A percentile compares a stretch with the other conserved stretches of the same genome.
Conservation (phyloP, 1,140 invertebrate species). For the Batillaria attramentaria region DNA sequence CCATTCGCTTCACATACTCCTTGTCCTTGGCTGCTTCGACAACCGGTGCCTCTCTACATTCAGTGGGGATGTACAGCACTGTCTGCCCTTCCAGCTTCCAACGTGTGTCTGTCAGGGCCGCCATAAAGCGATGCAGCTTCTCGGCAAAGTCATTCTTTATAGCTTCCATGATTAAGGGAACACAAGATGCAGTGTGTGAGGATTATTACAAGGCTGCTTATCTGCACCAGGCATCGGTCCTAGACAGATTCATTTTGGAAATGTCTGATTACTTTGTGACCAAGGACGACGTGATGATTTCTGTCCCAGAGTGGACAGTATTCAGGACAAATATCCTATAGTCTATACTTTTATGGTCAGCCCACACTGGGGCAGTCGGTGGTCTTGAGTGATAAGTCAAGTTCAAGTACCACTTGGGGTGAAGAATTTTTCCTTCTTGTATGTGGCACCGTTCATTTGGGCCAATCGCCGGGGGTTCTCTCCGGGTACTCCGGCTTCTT, state of each 20-base stretch:
- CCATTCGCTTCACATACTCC: constrained; percentile 84
- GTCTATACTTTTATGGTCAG: too few relatives aligned
- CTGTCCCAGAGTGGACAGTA: not conserved
- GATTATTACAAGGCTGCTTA: not conserved
- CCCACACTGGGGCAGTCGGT: too few relatives aligned
- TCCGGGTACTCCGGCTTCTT: too few relatives aligned
- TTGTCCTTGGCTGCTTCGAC: constrained; percentile 79
- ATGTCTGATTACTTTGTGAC: not conserved
- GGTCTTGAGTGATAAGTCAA: too few relatives aligned
- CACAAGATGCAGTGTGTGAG: not conserved
- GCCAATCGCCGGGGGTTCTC: too few relatives aligned
- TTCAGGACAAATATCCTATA: not conserved
- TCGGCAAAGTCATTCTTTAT: constrained; percentile 85
- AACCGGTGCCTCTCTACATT: constrained; percentile 76
- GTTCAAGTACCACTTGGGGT: too few relatives aligned
- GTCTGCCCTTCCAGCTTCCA: constrained; percentile 87
- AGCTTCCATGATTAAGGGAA: constrained; percentile 72
- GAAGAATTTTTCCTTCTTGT: too few relatives aligned
- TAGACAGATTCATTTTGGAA: not conserved
- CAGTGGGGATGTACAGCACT: constrained; percentile 86
- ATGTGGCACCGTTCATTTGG: too few relatives aligned
- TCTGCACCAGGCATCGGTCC: not conserved
- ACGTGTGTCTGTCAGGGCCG: constrained; percentile 84
- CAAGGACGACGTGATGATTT: not conserved
- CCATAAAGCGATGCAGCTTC: constrained; percentile 83